A percentile compares a stretch with the other conserved stretches of the same genome.
Conservation (phyloP, 2,888 invertebrate species). For the Octonoba sinensis region DNA sequence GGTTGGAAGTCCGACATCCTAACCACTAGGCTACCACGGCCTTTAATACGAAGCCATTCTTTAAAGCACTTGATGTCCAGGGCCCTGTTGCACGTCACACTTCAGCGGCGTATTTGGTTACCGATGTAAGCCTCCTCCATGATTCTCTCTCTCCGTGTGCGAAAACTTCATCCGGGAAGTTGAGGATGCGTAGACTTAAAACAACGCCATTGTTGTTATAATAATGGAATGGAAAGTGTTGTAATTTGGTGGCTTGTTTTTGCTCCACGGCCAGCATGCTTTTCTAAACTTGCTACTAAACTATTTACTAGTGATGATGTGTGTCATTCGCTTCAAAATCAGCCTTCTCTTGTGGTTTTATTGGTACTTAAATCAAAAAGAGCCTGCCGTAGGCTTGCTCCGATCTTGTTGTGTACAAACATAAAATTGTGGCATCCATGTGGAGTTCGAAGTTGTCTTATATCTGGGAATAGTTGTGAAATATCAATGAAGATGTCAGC, state of each 20-base stretch:
- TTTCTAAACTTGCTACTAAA: constrained; percentile 20
- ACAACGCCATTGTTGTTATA: constrained; percentile 58
- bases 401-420: constrained; percentile 53
- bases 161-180: constrained; percentile 18
- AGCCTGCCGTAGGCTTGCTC: constrained; percentile 15
- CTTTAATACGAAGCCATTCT: no score
- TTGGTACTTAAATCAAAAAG: constrained; percentile 47
- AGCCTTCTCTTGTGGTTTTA: constrained; percentile 24
- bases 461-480: background rate
- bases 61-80: no score
- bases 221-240: background rate
- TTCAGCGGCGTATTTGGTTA: no score
- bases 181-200: constrained; percentile 35
- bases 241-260: constrained; percentile 2
- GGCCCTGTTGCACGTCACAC: no score
- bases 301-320: constrained; percentile 7
- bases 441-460: background rate
- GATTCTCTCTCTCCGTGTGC: no score
- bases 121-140: no score
- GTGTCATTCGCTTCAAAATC: background rate
- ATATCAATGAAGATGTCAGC: constrained; percentile 18
- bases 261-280: background rate
- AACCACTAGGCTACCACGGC: no score
- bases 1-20: no score
- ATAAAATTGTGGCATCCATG: constrained; percentile 22